Base-by-base conservation (phyloP, 2,113 vertebrate species). In the Mohoua ochrocephala region DNA sequence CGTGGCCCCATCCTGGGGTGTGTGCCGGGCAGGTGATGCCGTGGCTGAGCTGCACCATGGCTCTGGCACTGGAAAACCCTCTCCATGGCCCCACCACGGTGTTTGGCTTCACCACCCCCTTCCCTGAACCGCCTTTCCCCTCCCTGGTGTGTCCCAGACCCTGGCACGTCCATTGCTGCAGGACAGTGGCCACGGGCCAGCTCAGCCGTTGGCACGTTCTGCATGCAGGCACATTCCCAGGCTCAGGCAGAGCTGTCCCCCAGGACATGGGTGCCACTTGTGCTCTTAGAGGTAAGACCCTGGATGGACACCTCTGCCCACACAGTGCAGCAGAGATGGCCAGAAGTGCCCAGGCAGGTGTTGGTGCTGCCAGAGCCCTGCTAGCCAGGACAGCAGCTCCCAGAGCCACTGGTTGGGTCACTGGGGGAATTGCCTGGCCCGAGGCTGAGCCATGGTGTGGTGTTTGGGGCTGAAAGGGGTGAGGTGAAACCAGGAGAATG, bases 311-410 rank as follows among this genome's bases (percentile, higher is more conserved):
- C 6, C 0, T 0, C 24, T 88, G 28, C 28, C n/a, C 0, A 7
- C 6, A 27, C 0, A 0, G 24, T 5, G 5, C 1, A 4, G 16
- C 4, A 7, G 54, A 37, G 16, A 41, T 2, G 3, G 35, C 13
- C 3, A 4, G 64, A 74, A 45, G 37, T 64, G 23, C 52, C 2
- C 0, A 11, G 35, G 28, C 53, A 64, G n/a, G 19, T 70, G 50
- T 37, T 10, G 9, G 35, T 80, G 78, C 64, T 24, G 2, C 35
- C 4, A 6, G 30, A 73, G 63, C 53, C 27, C 18, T 50, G 35
- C 35, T 42, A 74, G 50, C 39, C 7, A 2, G 42, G 70, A 81
- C 9, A n/a, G 57, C 11, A 8, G 33, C 70, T 79, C 52, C 1
- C 6, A 76, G 53, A 73, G 47, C 33, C 7, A 0, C 42, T 50